Conservation (phyloP, 2,888 invertebrate species). For the Drosophila subsilvestris region DNA sequence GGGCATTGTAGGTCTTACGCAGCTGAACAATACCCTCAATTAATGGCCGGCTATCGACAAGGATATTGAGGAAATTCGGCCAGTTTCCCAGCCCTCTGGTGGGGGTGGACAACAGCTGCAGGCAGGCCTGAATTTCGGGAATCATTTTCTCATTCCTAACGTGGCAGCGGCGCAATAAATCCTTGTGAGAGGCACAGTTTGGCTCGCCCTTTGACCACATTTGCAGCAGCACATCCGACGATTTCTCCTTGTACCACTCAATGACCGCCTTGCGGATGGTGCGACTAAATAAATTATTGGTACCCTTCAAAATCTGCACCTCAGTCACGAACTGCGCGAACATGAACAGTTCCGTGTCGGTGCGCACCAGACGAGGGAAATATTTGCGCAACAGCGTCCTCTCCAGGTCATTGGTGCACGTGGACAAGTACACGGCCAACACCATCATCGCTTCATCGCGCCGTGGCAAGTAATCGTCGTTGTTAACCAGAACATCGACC, state of each 20-base stretch:
- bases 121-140: constrained; percentile 35
- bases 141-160: constrained; percentile 47
- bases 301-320: constrained; percentile 63
- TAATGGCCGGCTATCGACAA: constrained; percentile 11
- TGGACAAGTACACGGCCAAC: constrained; percentile 74
- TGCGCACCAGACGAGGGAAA: constrained; percentile 61
- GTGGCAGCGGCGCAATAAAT: constrained; percentile 75
- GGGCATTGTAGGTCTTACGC: constrained; percentile 59
- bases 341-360: constrained; percentile 75
- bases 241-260: constrained; percentile 75
- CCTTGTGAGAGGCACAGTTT: constrained; percentile 64
- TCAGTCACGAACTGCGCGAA: constrained; percentile 73
- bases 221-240: constrained; percentile 58
- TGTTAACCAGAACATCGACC: constrained; percentile 47
- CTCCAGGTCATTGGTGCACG: constrained; percentile 47
- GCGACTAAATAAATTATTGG: constrained; percentile 69
- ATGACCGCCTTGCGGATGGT: constrained; percentile 79
- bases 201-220: constrained; percentile 73
- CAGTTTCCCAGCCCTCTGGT: constrained; percentile 40
- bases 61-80: constrained; percentile 46
- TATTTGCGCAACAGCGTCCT: constrained; percentile 65
- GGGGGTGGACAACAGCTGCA: constrained; percentile 44
- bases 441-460: constrained; percentile 79
- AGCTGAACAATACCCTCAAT: constrained; percentile 67
- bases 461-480: constrained; percentile 62